These are phyloP conservation scores for Bombyx huttoni DNA, from an alignment of 2,888 invertebrate species.

Conservation along the genomic window DNA sequence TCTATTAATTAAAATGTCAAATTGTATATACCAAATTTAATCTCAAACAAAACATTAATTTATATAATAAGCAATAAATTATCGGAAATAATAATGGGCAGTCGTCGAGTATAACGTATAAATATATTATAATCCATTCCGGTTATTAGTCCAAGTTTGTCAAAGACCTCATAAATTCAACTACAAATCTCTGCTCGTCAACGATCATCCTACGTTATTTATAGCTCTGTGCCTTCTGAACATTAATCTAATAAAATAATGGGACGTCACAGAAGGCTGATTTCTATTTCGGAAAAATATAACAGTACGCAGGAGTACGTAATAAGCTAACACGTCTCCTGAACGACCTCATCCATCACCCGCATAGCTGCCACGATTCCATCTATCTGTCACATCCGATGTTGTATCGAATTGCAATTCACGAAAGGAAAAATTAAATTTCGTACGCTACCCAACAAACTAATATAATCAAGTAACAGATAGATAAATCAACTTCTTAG, in stretches of 20 bases:
- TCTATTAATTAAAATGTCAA: too few species aligned
- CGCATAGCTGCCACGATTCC: conserved; percentile 23
- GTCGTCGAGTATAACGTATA: too few species aligned
- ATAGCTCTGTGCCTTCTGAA: conserved; percentile 10
- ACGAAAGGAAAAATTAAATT: neutral
- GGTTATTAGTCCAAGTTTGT: neutral
- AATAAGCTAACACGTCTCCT: conserved; percentile 60
- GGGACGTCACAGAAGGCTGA: conserved; percentile 47
- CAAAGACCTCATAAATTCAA: neutral
- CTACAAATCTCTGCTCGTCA: neutral
- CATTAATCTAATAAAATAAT: conserved; percentile 64
- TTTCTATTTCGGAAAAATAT: conserved; percentile 44
- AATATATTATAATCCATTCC: too few species aligned
- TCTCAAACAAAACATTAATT: too few species aligned
- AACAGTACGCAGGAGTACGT: conserved; percentile 55
- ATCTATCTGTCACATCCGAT: conserved; percentile 1
- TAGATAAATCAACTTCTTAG: too few species aligned
- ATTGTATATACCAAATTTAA: too few species aligned
- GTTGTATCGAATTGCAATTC: neutral
- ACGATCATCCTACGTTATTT: neutral
- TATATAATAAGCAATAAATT: too few species aligned
- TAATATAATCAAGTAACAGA: too few species aligned
- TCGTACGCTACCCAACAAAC: too few species aligned
- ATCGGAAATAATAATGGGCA: too few species aligned
- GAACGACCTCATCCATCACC: conserved; percentile 49